A percentile compares a stretch with the other conserved stretches of the same genome.
These are phyloP conservation scores for Malurus elegans DNA, from an alignment of 2,113 vertebrate genomes.

Conservation along the genomic window DNA sequence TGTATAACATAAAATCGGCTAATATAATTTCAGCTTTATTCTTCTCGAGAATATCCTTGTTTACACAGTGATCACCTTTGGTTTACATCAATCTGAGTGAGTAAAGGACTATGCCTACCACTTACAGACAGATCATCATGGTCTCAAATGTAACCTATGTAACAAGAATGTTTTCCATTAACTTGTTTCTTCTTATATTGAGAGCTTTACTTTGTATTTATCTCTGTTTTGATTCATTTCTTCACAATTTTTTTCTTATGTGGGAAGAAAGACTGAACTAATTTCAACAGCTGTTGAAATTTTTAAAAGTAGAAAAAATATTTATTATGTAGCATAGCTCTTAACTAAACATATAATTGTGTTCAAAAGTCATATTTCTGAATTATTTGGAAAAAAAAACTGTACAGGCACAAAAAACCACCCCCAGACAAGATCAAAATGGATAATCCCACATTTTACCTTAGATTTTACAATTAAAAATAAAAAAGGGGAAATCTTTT, in stretches of 20 bases:
- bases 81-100: neutral
- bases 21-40: neutral
- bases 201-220: neutral
- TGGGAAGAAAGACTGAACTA: neutral
- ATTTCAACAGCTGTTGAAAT: neutral
- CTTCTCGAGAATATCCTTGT: neutral
- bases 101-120: neutral
- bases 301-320: neutral
- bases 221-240: neutral
- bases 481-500: neutral
- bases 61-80: neutral
- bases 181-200: neutral
- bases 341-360: neutral
- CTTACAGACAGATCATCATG: neutral
- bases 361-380: neutral
- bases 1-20: neutral
- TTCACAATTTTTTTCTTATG: neutral
- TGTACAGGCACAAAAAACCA: neutral
- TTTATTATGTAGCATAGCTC: neutral
- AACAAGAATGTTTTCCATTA: neutral
- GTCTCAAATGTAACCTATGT: neutral
- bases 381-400: neutral
- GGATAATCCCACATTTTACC: neutral
- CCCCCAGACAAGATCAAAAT: neutral
- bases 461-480: neutral